Evolutionary conservation across 2,113 vertebrate species (phyloP).

Genomic region (Lamprologus sp.): DNA sequence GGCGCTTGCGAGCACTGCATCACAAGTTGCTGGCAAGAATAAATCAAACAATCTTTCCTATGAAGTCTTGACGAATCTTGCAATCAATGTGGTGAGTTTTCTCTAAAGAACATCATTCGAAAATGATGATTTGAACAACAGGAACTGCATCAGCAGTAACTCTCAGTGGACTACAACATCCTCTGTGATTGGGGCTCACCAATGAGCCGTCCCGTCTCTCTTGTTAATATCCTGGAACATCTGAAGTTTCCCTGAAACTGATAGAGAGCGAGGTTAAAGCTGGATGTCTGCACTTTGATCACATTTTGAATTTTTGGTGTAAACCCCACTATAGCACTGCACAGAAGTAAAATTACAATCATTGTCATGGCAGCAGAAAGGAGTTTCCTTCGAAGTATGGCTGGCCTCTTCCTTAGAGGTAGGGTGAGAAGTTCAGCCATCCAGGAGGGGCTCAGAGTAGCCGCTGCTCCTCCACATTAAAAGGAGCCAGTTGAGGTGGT

Average conservation of each 20-base stretch:
- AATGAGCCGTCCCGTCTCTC: not conserved
- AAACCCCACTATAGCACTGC: not conserved
- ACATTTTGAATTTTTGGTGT: not conserved
- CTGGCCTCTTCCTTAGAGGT: not conserved
- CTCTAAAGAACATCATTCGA: not conserved
- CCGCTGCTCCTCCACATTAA: fast-evolving
- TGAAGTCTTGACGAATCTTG: not conserved
- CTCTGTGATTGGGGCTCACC: not conserved
- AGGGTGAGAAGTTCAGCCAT: not conserved
- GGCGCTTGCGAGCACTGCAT: not conserved
- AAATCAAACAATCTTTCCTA: not conserved
- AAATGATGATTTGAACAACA: not conserved
- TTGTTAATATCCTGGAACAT: not conserved
- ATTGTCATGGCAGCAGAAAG: not conserved
- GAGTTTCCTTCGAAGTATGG: not conserved
- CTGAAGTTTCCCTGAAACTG: not conserved
- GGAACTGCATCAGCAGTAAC: not conserved
- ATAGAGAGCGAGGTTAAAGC: not conserved
- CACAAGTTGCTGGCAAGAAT: not conserved
- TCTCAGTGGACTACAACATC: not conserved
- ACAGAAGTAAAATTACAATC: not conserved
- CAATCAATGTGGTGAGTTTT: not conserved
- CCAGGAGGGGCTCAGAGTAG: not conserved
- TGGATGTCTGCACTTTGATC: not conserved
- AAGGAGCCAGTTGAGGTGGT: not conserved